phyloP scores from a whole-genome alignment of 2,888 invertebrate genomes.

The Apodemia hepburni region DNA sequence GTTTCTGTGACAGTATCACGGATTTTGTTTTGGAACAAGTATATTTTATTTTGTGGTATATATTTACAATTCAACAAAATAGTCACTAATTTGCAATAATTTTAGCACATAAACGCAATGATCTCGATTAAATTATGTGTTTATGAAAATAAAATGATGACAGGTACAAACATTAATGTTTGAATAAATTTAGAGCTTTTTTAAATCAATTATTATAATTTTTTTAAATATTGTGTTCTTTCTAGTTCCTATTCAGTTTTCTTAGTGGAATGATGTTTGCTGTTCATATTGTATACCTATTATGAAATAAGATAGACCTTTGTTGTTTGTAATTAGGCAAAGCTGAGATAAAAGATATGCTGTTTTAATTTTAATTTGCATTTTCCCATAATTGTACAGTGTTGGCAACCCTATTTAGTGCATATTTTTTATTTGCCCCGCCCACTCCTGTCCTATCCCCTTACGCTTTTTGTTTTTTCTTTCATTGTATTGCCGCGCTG shows the following conservation, averaged over 20 bases:
- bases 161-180: too few species aligned
- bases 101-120: neutral
- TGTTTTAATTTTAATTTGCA: conserved; percentile 12
- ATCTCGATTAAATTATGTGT: neutral
- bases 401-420: conserved; percentile 39
- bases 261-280: conserved; percentile 10
- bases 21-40: neutral
- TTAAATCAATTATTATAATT: too few species aligned
- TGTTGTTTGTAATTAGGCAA: conserved; percentile 7
- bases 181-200: too few species aligned
- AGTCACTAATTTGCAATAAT: too few species aligned
- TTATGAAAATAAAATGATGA: neutral
- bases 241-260: neutral
- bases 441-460: conserved; percentile 60
- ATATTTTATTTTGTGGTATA: neutral
- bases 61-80: neutral
- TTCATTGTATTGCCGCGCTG: conserved; percentile 79
- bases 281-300: neutral
- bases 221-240: neutral
- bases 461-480: conserved; percentile 78
- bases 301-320: neutral
- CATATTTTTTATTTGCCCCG: conserved; percentile 60
- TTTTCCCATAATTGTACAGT: neutral
- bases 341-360: conserved; percentile 6
- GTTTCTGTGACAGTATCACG: too few species aligned